These are phyloP conservation scores for Orussus abietinus DNA, from an alignment of 1,140 invertebrate genomes.

Conservation along the genomic window DNA sequence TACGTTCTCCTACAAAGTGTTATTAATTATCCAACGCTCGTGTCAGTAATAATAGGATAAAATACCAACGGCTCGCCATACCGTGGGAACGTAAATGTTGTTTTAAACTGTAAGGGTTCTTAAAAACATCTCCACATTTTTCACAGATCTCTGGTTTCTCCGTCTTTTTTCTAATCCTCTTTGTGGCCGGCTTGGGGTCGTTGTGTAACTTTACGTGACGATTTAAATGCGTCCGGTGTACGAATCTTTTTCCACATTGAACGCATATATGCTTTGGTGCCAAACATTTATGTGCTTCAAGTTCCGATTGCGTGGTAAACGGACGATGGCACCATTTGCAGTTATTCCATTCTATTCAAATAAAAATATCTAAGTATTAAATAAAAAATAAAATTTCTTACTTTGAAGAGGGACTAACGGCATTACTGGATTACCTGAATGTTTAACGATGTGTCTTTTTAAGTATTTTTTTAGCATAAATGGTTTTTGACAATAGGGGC, in stretches of 20 bases:
- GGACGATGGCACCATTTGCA: slow-evolving; percentile 21
- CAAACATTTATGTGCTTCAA: slow-evolving; percentile 22
- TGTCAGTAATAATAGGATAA: background rate
- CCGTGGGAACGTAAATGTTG: slow-evolving; percentile 33
- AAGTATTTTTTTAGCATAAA: slow-evolving; percentile 23
- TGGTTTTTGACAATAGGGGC: slow-evolving; percentile 21
- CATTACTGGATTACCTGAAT: slow-evolving; percentile 14
- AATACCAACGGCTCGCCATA: no score
- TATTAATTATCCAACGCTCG: background rate
- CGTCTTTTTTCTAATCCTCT: slow-evolving; percentile 13
- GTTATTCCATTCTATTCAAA: slow-evolving; percentile 9
- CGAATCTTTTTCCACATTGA: slow-evolving; percentile 22
- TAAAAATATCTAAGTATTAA: background rate
- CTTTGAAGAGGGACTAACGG: no score
- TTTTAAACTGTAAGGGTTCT: slow-evolving; percentile 33
- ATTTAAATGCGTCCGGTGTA: slow-evolving; percentile 15
- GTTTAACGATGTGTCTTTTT: slow-evolving; percentile 20
- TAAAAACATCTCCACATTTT: slow-evolving; percentile 36
- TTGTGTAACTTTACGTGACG: slow-evolving; percentile 19
- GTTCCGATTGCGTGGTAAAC: slow-evolving; percentile 14
- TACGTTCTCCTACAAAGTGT: slow-evolving; percentile 44
- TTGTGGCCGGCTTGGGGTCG: slow-evolving; percentile 7
- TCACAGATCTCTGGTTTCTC: slow-evolving; percentile 29
- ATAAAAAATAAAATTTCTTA: background rate
- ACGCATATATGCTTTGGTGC: slow-evolving; percentile 17